A percentile compares a stretch with the other conserved stretches of the same genome.
phyloP scores from a whole-genome alignment of 2,113 vertebrate species.

The Myrmecobius fasciatus region DNA sequence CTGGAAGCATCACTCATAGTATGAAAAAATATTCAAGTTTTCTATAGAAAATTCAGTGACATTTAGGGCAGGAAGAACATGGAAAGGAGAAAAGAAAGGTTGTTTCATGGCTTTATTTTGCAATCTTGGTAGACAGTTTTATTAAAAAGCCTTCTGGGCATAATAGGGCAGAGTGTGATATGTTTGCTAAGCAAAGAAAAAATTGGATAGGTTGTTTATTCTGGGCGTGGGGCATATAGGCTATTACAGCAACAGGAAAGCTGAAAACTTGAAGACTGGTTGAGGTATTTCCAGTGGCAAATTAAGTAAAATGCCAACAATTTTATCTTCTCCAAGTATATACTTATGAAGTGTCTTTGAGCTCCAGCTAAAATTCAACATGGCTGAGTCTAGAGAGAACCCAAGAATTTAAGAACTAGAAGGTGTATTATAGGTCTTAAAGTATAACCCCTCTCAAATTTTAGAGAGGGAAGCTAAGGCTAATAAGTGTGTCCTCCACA shows the following conservation, averaged over 20 bases:
- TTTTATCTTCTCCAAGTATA: background rate
- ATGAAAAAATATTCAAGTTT: slow-evolving; percentile 11
- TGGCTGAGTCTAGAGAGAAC: background rate
- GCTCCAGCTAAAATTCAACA: background rate
- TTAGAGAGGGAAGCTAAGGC: background rate
- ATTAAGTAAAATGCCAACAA: background rate
- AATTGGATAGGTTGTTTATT: slow-evolving; percentile 20
- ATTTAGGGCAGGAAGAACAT: background rate
- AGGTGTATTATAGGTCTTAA: background rate
- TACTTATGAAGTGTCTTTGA: background rate
- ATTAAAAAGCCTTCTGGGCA: slow-evolving; percentile 62
- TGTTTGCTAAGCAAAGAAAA: slow-evolving; percentile 45
- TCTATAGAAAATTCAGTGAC: slow-evolving; percentile 3
- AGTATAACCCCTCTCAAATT: background rate
- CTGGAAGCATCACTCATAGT: background rate
- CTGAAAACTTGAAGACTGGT: background rate
- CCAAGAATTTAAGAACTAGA: background rate
- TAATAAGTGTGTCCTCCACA: background rate
- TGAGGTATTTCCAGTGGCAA: background rate
- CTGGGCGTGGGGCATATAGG: background rate
- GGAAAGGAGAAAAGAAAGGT: slow-evolving; percentile 4
- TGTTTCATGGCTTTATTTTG: slow-evolving; percentile 37
- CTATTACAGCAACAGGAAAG: background rate
- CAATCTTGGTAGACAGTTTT: slow-evolving; percentile 57
- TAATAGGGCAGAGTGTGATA: slow-evolving; percentile 23